Percentiles rank a stretch among this genome's conserved stretches.
Evolutionary conservation across 2,888 invertebrate species (phyloP).

Genomic region (Eustalomyia histrio): DNA sequence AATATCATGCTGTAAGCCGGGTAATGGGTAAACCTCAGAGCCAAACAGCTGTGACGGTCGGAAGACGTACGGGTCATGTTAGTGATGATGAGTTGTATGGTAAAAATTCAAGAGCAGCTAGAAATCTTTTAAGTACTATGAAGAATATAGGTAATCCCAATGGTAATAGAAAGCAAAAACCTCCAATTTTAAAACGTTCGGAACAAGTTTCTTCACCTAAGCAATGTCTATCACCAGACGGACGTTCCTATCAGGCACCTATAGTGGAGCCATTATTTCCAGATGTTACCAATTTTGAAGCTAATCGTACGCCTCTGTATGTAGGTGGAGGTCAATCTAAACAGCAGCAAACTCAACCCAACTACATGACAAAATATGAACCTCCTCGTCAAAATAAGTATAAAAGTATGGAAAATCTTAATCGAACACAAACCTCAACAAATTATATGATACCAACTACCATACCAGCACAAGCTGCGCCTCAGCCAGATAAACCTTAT

Average conservation of each 20-base stretch:
- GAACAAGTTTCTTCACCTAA: conserved; percentile 69
- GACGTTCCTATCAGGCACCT: conserved; percentile 76
- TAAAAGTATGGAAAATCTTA: conserved; percentile 53
- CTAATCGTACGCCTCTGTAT: conserved; percentile 73
- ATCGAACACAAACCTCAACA: conserved; percentile 11
- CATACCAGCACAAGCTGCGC: not conserved
- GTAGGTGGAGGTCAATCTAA: conserved; percentile 36
- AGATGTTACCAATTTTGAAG: conserved; percentile 72
- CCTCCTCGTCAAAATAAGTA: conserved; percentile 38
- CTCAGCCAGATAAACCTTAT: conserved; percentile 61
- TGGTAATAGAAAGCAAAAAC: conserved; percentile 65
- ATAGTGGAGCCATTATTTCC: conserved; percentile 77
- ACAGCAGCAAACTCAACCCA: conserved; percentile 23
- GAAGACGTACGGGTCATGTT: conserved; percentile 73
- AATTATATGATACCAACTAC: conserved; percentile 36
- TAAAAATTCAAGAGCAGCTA: conserved; percentile 80
- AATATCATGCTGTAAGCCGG: conserved; percentile 84
- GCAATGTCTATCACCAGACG: conserved; percentile 76
- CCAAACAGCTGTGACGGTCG: conserved; percentile 85
- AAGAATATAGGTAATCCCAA: conserved; percentile 63
- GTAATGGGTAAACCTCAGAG: conserved; percentile 89
- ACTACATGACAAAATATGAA: conserved; percentile 25
- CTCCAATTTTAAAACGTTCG: conserved; percentile 69
- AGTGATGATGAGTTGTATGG: conserved; percentile 80
- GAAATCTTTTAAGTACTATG: conserved; percentile 81